Evolutionary conservation across 1,140 invertebrate species (phyloP), one percentile per base, ranked within the genome.

Genomic region (Lordiphosa collinella): DNA sequence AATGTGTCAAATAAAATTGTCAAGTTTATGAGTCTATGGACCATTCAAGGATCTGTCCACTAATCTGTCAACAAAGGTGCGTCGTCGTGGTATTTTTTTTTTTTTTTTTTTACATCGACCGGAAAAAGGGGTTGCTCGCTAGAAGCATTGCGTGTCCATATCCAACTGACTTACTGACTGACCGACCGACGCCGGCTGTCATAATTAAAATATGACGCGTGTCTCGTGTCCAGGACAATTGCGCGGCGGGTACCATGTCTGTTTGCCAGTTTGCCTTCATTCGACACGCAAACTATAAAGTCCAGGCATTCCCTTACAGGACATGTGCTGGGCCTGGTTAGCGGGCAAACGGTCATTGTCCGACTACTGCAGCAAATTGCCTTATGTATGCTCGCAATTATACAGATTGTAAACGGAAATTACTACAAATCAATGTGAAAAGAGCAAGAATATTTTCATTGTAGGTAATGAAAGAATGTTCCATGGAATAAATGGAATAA

Each of bases 201-300:
- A 84, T 85, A 84, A 85, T 85, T 85, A 84, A 85, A 84, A 85
- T 85, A 85, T 85, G 78, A 84, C 78, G 79, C 79, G 79, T 85
- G 78, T 76, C 78, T 75, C 75, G 72, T 72, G 59, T 53, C 43
- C 65, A 56, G 65, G 57, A 80, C 75, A 79, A 79, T 79, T 69
- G 74, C 74, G 38, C 63, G 25, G 47, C 63, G 53, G 63, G 58
- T 37, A 14, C 57, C 63, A 63, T 67, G 63, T 32, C 63, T 46
- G 53, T 58, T 67, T 29, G 25, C 25, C 25, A 29, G 25, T 29
- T 29, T 29, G 63, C 53, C 57, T 31, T 57, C 53, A 66, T 67
- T 67, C 63, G 63, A 51, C 63, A 67, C 63, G 63, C 63, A 67
- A 67, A 25, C 47, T 36, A 12, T 18, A 8, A 37, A 18, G 34